These are phyloP conservation scores for Plecotus auritus DNA, from an alignment of 2,113 vertebrate species.

Conservation along the genomic window DNA sequence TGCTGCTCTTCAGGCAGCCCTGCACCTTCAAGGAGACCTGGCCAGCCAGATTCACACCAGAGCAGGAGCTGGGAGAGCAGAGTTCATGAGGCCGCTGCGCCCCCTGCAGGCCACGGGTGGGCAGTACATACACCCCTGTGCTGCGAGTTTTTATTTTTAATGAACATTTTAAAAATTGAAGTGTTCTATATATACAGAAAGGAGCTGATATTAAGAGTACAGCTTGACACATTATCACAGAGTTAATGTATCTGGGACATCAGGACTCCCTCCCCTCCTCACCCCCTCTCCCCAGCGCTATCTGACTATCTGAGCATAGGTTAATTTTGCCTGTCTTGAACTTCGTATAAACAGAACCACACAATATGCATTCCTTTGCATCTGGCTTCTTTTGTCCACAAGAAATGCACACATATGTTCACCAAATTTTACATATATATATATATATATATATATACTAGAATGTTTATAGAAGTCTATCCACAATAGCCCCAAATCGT, in stretches of 20 bases:
- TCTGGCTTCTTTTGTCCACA: neutral
- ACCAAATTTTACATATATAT: too few species aligned
- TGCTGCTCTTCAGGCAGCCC: neutral
- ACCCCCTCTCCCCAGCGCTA: rapidly evolving
- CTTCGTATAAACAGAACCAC: neutral
- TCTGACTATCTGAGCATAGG: neutral
- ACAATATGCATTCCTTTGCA: neutral
- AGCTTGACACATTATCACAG: neutral
- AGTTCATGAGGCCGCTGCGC: slow-evolving; percentile 53
- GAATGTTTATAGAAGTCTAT: neutral
- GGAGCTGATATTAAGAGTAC: neutral
- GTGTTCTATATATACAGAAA: neutral
- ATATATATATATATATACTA: too few species aligned
- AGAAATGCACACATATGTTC: neutral
- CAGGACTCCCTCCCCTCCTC: neutral
- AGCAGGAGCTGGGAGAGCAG: rapidly evolving
- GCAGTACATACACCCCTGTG: neutral
- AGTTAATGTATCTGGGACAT: neutral
- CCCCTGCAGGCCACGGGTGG: slow-evolving; percentile 64
- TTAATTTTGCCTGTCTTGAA: neutral
- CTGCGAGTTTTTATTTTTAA: neutral
- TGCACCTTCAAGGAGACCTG: neutral
- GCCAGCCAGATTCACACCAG: neutral
- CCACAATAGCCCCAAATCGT: too few species aligned
- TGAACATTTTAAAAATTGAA: neutral